Evolutionary conservation across 2,113 vertebrate species (phyloP).

Genomic region (Phaethornis superciliosus): DNA sequence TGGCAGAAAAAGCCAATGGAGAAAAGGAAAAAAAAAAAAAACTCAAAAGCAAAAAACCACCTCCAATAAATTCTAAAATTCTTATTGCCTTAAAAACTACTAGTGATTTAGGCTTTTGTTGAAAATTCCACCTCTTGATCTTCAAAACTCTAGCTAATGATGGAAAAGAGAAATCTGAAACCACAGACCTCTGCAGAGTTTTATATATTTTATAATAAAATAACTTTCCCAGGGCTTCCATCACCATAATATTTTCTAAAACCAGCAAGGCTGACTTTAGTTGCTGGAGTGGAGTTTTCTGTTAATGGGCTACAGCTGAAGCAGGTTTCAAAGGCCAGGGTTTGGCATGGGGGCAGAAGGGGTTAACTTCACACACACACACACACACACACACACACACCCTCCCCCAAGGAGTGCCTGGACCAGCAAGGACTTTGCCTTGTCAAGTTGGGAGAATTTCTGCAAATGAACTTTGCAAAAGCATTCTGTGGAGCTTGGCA

Average conservation of each 20-base stretch:
- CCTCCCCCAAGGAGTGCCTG: conserved; percentile 10
- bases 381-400: too few species aligned
- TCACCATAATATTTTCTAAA: not conserved
- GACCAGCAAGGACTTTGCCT: conserved; percentile 65
- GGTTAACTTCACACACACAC: conserved; percentile 37
- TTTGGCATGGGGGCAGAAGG: conserved; percentile 5
- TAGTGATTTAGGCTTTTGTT: conserved; percentile 19
- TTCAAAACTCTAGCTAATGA: conserved; percentile 34
- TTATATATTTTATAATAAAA: conserved; percentile 40
- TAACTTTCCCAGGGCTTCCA: conserved; percentile 61
- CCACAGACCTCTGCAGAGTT: conserved; percentile 15
- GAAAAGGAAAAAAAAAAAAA: not conserved
- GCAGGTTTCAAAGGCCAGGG: conserved; percentile 39
- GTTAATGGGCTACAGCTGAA: conserved; percentile 61
- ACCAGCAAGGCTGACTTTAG: not conserved
- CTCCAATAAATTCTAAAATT: conserved; percentile 31
- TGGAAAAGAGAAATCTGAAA: conserved; percentile 53
- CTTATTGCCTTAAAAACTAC: conserved; percentile 15
- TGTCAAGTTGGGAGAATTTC: conserved; percentile 67
- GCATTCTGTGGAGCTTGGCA: conserved; percentile 78
- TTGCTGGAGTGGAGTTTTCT: not conserved
- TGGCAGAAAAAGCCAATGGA: not conserved
- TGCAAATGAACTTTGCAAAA: conserved; percentile 79
- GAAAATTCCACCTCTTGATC: conserved; percentile 45
- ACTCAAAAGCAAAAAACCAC: too few species aligned